Base-by-base conservation (phyloP, 2,797 vertebrate species). In the Phalloptychus januarius region DNA sequence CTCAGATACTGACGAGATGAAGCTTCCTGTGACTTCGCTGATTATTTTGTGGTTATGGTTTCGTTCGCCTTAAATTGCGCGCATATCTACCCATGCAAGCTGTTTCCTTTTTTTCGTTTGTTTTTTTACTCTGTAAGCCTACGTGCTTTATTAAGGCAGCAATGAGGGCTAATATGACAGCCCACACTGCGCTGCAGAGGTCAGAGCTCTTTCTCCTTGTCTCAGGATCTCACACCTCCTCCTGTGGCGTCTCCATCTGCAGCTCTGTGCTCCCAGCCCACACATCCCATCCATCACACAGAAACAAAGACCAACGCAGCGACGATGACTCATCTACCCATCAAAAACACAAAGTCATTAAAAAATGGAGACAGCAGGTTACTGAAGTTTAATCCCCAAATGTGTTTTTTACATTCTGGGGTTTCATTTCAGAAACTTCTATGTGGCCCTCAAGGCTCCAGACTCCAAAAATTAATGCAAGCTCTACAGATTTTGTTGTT, bases 161-260 rank as follows among this genome's bases (percentile, higher is more conserved):
- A 82, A 46, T 23, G 58, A 74, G 76, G 5, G 70, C 70, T 83
- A 76, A 86, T 71, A 79, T 89, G 88, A 87, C 87, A 82, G 85
- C 75, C 54, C 83, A 88, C 90, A 91, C 85, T 79, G 77, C 83
- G 81, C 56, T 31, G 12, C 85, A 85, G 86, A 93, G 89, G 87
- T 89, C 87, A 91, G 50, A 75, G 63, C 74, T 77, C 46, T 63
- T 65, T 48, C 77, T 71, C 61, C 70, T 52, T 54, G 50, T 63
- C 75, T 70, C 63, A 75, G 63, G 84, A 82, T 82, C 82, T 86
- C 79, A 63, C 48, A 76, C 61, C 82, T 85, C 86, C 79, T 87
- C 87, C 88, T 86, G 89, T 80, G 78, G 88, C 8, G 73, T 74
- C 81, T 90, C 91, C 86, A 90, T 91, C 90, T 93, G 92, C 71